phyloP scores from a whole-genome alignment of 2,797 vertebrate genomes.

The Diplodus sargus region DNA sequence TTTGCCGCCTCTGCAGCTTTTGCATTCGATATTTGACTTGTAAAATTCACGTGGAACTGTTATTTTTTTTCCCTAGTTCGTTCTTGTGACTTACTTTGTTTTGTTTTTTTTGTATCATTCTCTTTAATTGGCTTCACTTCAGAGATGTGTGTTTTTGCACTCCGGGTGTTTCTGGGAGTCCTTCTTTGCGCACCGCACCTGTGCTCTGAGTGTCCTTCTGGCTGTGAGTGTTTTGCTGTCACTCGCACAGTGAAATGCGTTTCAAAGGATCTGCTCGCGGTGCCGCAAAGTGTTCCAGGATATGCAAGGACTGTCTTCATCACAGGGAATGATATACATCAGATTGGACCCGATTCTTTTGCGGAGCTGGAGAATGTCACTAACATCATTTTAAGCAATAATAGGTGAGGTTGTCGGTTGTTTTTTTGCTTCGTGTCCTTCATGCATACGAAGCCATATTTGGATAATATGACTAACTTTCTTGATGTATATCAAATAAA shows the following conservation, averaged over 20 bases:
- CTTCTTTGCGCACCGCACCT: slow-evolving; percentile 65
- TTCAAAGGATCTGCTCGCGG: slow-evolving; percentile 72
- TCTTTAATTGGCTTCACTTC: slow-evolving; percentile 12
- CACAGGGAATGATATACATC: slow-evolving; percentile 80
- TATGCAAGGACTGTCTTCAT: slow-evolving; percentile 79
- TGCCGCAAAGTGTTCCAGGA: slow-evolving; percentile 80
- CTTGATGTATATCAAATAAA: slow-evolving; percentile 54
- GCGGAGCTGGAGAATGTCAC: slow-evolving; percentile 81
- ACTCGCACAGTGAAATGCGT: slow-evolving; percentile 82
- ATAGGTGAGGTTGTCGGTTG: slow-evolving; percentile 80
- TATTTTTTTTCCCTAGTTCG: not conserved
- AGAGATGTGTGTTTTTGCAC: slow-evolving; percentile 69
- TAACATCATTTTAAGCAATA: slow-evolving; percentile 84
- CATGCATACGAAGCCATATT: slow-evolving; percentile 38
- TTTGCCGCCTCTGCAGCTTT: slow-evolving; percentile 36
- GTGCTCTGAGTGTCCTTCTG: slow-evolving; percentile 77
- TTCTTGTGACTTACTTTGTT: not conserved
- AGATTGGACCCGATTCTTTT: slow-evolving; percentile 79
- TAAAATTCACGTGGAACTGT: slow-evolving; percentile 3
- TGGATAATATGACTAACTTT: slow-evolving; percentile 29
- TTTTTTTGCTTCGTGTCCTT: slow-evolving; percentile 16
- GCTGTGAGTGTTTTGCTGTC: slow-evolving; percentile 83
- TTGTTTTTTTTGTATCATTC: not conserved
- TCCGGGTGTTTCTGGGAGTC: slow-evolving; percentile 64
- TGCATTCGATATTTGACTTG: slow-evolving; percentile 13